Evolutionary conservation across 1,140 invertebrate species (phyloP).

Genomic region (Aphelinus certus): DNA sequence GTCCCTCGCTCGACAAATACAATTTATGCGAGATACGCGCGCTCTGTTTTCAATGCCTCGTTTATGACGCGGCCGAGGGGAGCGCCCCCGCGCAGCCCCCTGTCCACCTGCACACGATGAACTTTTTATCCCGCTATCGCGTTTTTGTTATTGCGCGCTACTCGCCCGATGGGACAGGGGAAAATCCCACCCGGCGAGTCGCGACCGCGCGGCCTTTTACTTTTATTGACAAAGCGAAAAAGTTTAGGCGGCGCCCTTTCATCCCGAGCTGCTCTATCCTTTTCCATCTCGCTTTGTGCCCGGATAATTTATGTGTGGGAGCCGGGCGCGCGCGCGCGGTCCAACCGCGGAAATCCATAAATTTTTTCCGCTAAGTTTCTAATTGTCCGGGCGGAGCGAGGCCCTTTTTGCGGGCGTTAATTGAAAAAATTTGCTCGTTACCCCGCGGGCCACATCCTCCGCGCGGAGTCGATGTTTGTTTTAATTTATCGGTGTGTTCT

Average conservation of each 20-base stretch:
- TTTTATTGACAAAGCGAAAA: slow-evolving; percentile 40
- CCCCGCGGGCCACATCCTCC: no score
- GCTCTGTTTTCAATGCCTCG: slow-evolving; percentile 39
- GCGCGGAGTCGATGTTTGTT: no score
- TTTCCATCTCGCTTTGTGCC: background rate
- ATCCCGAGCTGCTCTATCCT: background rate
- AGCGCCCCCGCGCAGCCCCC: background rate
- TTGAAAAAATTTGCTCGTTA: slow-evolving; percentile 28
- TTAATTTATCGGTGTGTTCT: no score
- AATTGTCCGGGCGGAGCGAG: slow-evolving; percentile 4
- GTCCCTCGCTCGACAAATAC: slow-evolving; percentile 28
- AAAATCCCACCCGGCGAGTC: no score
- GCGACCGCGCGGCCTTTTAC: slow-evolving; percentile 15
- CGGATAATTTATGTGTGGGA: slow-evolving; percentile 33
- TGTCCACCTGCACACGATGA: background rate
- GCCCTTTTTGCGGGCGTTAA: slow-evolving; percentile 28
- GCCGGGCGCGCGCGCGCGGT: slow-evolving; percentile 6
- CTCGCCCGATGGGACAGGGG: no score
- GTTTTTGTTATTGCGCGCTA: background rate
- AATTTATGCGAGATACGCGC: slow-evolving; percentile 39
- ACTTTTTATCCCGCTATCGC: slow-evolving; percentile 11
- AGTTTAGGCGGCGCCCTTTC: slow-evolving; percentile 29
- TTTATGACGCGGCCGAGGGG: slow-evolving; percentile 32
- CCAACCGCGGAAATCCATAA: slow-evolving; percentile 26
- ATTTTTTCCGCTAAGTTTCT: slow-evolving; percentile 35